Evolutionary conservation across 2,888 invertebrate genomes (phyloP), one percentile per base, ranked within the genome.

Genomic region (Panzeria rudis): DNA sequence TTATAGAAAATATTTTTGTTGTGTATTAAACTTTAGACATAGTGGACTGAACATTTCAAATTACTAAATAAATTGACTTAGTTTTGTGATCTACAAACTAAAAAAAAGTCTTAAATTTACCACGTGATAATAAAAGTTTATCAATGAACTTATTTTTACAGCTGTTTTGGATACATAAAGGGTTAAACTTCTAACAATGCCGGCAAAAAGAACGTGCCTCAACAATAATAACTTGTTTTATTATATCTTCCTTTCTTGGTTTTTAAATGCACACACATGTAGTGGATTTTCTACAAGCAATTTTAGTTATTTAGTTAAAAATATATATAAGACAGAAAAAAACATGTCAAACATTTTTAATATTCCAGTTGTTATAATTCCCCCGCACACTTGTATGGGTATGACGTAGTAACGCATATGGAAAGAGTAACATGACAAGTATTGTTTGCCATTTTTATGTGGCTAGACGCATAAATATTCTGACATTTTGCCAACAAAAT

Each of bases 401-500:
- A 23, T 5, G n/a, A 23, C 17, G 47, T 32, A 15, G 6, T 15
- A 54, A 35, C 32, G 61, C 32, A 52, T 32, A 23, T 82, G 82
- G 64, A 54, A 75, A 25, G 82, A 75, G 78, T 75, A 75, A 82
- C 78, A 85, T 82, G 85, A 82, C 85, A 85, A 84, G 81, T 82
- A 82, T 66, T 85, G 71, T 82, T 79, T 85, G 82, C 82, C 72
- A 85, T 85, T 85, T 85, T 85, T 75, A 82, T 85, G 82, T 75
- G 85, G 85, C 85, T 85, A 85, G 85, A 85, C 85, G 82, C 85
- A 85, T 85, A 85, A 85, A 85, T 85, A 82, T 78, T 71, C 82
- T 75, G 73, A 79, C 44, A 75, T 85, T 75, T 78, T 75, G 69
- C 71, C 64, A 71, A 59, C 47, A 44, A 35, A 29, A 29, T 25